These are phyloP conservation scores for Sitophilus oryzae DNA, from an alignment of 1,140 invertebrate species.

Conservation along the genomic window DNA sequence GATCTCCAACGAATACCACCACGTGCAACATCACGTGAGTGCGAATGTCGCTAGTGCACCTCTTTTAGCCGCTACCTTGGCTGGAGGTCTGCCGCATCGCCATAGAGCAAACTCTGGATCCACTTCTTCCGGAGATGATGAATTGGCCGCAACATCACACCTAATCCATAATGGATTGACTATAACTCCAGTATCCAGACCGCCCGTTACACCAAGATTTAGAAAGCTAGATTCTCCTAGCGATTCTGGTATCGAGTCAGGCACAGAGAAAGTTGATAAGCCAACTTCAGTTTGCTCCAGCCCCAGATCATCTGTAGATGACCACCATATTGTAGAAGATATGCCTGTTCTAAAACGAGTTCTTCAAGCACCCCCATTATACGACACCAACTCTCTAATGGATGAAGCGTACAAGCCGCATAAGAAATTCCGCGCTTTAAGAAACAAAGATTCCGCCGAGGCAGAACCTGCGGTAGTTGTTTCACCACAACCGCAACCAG, in stretches of 20 bases:
- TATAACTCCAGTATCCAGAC: slow-evolving; percentile 56
- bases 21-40: slow-evolving; percentile 40
- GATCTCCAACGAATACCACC: slow-evolving; percentile 56
- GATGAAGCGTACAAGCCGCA: slow-evolving; percentile 92
- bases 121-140: slow-evolving; percentile 70
- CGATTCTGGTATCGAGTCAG: slow-evolving; percentile 87
- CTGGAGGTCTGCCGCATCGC: slow-evolving; percentile 60
- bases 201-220: slow-evolving; percentile 50
- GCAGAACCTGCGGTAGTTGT: slow-evolving; percentile 55
- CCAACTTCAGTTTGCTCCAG: slow-evolving; percentile 79
- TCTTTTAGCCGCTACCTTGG: slow-evolving; percentile 68
- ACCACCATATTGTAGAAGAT: slow-evolving; percentile 73
- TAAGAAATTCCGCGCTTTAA: slow-evolving; percentile 84
- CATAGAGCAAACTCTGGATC: slow-evolving; percentile 70
- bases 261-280: slow-evolving; percentile 78
- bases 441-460: slow-evolving; percentile 71
- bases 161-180: slow-evolving; percentile 61
- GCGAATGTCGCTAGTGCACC: slow-evolving; percentile 58
- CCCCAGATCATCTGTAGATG: slow-evolving; percentile 77
- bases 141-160: slow-evolving; percentile 59
- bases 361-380: slow-evolving; percentile 82
- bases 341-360: slow-evolving; percentile 91
- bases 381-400: slow-evolving; percentile 84
- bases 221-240: slow-evolving; percentile 82
- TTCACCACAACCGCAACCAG: slow-evolving; percentile 32